phyloP scores from a whole-genome alignment of 2,113 vertebrate genomes.

The Bambusicola thoracicus region DNA sequence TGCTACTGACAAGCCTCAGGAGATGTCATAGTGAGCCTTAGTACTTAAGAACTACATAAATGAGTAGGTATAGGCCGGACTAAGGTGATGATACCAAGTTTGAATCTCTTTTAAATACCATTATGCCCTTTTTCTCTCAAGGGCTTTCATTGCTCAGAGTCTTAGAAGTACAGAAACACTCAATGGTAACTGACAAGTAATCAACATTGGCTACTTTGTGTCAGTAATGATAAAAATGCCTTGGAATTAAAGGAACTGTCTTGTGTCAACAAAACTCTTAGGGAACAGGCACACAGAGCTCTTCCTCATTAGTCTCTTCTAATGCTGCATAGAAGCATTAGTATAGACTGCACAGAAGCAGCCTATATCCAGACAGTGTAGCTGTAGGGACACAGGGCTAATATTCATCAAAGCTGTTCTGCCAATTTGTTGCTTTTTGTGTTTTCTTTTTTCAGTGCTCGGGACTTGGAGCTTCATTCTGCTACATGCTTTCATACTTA shows the following conservation, averaged over 20 bases:
- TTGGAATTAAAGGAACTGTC: background rate
- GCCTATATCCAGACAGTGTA: background rate
- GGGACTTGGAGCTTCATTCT: slow-evolving; percentile 96
- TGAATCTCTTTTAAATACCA: background rate
- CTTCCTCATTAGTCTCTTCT: too few species aligned
- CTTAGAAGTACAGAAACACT: background rate
- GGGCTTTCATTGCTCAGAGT: background rate
- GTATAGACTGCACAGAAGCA: background rate
- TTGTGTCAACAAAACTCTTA: background rate
- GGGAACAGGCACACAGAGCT: background rate
- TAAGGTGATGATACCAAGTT: background rate
- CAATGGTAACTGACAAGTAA: background rate
- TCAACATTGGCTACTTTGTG: background rate
- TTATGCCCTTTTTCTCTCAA: background rate
- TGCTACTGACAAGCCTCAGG: background rate
- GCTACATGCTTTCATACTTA: slow-evolving; percentile 96
- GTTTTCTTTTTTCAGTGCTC: slow-evolving; percentile 85
- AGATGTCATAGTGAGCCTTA: background rate
- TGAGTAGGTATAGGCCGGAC: background rate
- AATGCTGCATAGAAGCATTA: too few species aligned
- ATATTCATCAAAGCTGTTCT: background rate
- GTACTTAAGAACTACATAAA: background rate
- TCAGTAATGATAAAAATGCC: background rate
- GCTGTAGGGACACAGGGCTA: background rate
- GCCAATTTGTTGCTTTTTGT: background rate